Evolutionary conservation across 2,113 vertebrate genomes (phyloP).

Genomic region (Brachionichthys hirsutus): DNA sequence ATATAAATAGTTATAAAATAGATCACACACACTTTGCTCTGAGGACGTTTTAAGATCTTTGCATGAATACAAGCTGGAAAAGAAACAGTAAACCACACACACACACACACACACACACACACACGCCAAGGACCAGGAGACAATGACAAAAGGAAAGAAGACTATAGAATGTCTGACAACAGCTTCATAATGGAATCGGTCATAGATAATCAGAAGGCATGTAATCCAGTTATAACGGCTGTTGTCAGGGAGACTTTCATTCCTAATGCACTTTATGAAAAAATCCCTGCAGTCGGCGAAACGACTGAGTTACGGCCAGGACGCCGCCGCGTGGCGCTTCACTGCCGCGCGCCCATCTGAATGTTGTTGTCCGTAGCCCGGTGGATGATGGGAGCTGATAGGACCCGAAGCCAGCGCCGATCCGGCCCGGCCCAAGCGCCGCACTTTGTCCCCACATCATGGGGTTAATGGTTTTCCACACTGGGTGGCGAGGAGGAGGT

Average conservation of each 20-base stretch:
- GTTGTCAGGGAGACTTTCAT: conserved; percentile 26
- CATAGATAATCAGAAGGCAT: conserved; percentile 52
- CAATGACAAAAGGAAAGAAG: conserved; percentile 34
- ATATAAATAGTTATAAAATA: too few species aligned
- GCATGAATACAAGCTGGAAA: too few species aligned
- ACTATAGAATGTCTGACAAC: conserved; percentile 53
- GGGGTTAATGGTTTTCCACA: conserved; percentile 78
- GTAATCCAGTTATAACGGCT: conserved; percentile 64
- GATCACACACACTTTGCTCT: too few species aligned
- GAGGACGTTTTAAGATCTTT: neutral
- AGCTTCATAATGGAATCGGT: conserved; percentile 57
- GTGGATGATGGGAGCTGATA: conserved; percentile 53
- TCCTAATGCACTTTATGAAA: conserved; percentile 24
- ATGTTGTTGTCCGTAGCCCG: neutral
- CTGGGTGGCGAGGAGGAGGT: conserved; percentile 70
- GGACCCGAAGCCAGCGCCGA: conserved; percentile 30
- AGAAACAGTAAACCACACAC: too few species aligned
- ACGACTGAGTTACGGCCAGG: too few species aligned
- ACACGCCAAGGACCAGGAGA: neutral
- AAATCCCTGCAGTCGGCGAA: conserved; percentile 6
- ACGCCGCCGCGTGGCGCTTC: neutral
- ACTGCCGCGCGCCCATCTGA: neutral
- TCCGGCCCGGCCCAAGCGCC: conserved; percentile 29
- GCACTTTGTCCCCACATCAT: conserved; percentile 65
- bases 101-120: too few species aligned